phyloP scores from a whole-genome alignment of 2,797 vertebrate genomes.

The Oreortyx pictus region DNA sequence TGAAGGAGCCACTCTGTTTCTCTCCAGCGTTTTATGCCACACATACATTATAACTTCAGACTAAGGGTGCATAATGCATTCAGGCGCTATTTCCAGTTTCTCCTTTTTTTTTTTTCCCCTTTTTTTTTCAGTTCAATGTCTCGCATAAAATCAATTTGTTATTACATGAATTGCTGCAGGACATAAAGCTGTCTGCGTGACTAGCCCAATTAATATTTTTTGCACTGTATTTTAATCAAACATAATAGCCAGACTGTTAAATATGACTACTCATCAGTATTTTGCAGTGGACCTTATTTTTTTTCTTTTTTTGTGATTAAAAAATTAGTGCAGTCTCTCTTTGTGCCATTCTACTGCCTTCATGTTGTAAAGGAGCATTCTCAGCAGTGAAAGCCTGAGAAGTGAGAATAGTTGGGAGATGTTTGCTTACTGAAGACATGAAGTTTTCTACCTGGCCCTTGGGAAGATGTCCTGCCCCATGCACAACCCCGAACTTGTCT shows the following conservation, averaged over 20 bases:
- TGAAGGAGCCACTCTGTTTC: conserved; percentile 26
- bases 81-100: conserved; percentile 15
- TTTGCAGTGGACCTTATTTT: conserved; percentile 43
- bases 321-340: conserved; percentile 23
- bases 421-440: too few relatives aligned
- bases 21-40: conserved; percentile 14
- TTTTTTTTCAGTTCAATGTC: not conserved
- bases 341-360: not conserved
- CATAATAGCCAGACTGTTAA: conserved; percentile 13
- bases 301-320: conserved; percentile 4
- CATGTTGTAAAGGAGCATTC: not conserved
- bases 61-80: conserved; percentile 11
- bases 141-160: conserved; percentile 66
- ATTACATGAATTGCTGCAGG: conserved; percentile 64
- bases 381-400: not conserved
- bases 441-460: too few relatives aligned
- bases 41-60: conserved; percentile 25
- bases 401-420: not conserved
- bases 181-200: conserved; percentile 58
- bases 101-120: not conserved
- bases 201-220: conserved; percentile 55
- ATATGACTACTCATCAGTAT: conserved; percentile 30
- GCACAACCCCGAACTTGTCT: not conserved
- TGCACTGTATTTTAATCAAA: conserved; percentile 62
- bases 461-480: not conserved